Evolutionary conservation across 1,140 invertebrate genomes (phyloP), one percentile per base, ranked within the genome.

Genomic region (Atta colombica): DNA sequence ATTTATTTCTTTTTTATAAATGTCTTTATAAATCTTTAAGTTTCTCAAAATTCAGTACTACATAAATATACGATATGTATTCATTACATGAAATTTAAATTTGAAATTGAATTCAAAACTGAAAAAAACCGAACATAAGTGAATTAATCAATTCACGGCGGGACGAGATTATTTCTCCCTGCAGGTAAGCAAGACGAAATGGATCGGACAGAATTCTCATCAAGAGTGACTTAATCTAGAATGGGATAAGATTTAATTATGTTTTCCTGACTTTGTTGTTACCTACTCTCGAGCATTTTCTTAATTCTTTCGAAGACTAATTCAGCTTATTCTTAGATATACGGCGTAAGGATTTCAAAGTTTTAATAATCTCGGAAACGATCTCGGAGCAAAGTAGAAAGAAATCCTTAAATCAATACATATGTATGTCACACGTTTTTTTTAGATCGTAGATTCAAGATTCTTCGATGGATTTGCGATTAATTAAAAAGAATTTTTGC

Each of bases 231-330:
- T 63, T 77, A 49, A 65, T 78, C 25, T 16, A 16, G 35, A 4
- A 39, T 28, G 4, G 25, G 39, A 51, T 16, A 8, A 77, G 6
- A 78, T 78, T 51, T 65, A 78, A 66, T 78, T 65, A 66, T 65
- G 12, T 78, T 31, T 51, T 51, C 10, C 25, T 31, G n/a, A 77
- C 3, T 39, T 16, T 49, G 25, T 65, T 65, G n/a, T 77, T 63
- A 77, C 31, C 25, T 65, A 31, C 45, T 49, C 49, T 10, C 58
- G 21, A 63, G 8, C 35, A 31, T 31, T 18, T n/a, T 45, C 14
- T 65, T 16, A 31, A 65, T 65, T 66, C 60, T 78, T 28, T 14
- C 18, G 16, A 31, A 10, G 16, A 31, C 6, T 45, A 2, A 10
- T 49, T 28, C 39, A 21, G 45, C 25, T 45, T 66, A 31, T 78